These are phyloP conservation scores for Pseudanteris insignis DNA, from an alignment of 2,888 invertebrate species.

Conservation along the genomic window DNA sequence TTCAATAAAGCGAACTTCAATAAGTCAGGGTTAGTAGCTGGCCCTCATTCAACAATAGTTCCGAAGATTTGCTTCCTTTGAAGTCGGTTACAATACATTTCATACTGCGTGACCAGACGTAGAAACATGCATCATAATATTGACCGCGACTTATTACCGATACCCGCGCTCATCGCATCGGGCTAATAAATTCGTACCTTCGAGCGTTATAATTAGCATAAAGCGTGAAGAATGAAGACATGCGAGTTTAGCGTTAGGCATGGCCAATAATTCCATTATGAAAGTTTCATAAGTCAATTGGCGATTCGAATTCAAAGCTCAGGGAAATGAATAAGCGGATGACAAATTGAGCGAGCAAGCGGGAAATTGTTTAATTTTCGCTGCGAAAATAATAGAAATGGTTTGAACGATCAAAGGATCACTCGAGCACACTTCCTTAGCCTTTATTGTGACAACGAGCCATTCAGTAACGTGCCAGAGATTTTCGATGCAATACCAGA, in stretches of 20 bases:
- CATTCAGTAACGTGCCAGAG: conserved; percentile 51
- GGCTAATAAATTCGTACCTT: conserved; percentile 5
- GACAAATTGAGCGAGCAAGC: conserved; percentile 29
- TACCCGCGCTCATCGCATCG: too few species aligned
- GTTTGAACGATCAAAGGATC: conserved; percentile 55
- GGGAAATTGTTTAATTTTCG: conserved; percentile 14
- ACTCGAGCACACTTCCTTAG: conserved; percentile 62
- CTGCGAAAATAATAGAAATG: conserved; percentile 19
- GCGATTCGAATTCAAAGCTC: conserved; percentile 40
- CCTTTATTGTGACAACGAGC: conserved; percentile 52
- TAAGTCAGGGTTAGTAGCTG: too few species aligned
- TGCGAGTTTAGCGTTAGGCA: too few species aligned
- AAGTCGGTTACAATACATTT: conserved; percentile 3
- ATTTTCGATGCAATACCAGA: conserved; percentile 53
- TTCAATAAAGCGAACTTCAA: too few species aligned
- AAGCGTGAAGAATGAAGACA: too few species aligned
- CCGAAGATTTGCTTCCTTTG: not conserved
- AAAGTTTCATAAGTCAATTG: conserved; percentile 58
- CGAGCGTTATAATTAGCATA: conserved; percentile 9
- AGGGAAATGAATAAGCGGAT: conserved; percentile 9
- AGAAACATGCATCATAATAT: conserved; percentile 11
- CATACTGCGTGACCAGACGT: not conserved
- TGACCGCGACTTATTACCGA: conserved; percentile 2
- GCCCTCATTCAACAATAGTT: too few species aligned
- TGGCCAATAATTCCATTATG: conserved; percentile 49